These are phyloP conservation scores for Parotocinclus haroldoi DNA, from an alignment of 2,797 vertebrate genomes.

Conservation along the genomic window DNA sequence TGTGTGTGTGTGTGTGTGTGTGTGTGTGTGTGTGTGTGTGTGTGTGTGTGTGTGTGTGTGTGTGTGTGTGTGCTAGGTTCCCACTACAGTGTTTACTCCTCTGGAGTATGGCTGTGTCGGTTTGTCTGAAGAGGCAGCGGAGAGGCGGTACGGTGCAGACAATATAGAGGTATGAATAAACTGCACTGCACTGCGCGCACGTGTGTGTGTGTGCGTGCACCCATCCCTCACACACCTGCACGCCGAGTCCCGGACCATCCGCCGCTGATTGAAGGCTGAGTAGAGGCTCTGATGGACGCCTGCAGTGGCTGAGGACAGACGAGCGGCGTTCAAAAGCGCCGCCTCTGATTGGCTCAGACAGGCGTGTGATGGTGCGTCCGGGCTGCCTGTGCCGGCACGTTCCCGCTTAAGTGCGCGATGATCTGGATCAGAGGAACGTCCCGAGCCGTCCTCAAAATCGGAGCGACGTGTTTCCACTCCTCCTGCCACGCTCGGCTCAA, in stretches of 20 bases:
- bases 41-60: slow-evolving; percentile 30
- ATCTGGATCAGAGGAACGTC: background rate
- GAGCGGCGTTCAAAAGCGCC: slow-evolving; percentile 61
- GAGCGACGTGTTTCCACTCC: too few species aligned
- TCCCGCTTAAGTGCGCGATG: slow-evolving; percentile 1
- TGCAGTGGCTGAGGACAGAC: slow-evolving; percentile 68
- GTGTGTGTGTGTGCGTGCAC: slow-evolving; percentile 7
- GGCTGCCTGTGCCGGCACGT: slow-evolving; percentile 41
- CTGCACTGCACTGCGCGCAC: background rate
- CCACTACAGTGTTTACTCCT: slow-evolving; percentile 93
- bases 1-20: background rate
- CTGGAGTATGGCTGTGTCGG: slow-evolving; percentile 92
- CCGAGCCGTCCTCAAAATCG: background rate
- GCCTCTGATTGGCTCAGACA: slow-evolving; percentile 45
- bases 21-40: slow-evolving; percentile 5
- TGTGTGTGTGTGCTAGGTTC: slow-evolving; percentile 68
- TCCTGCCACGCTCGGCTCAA: background rate
- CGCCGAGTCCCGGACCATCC: slow-evolving; percentile 47
- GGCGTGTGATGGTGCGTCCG: slow-evolving; percentile 38
- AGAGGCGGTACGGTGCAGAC: slow-evolving; percentile 72
- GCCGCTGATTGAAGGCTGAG: slow-evolving; percentile 62
- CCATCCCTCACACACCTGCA: slow-evolving; percentile 62
- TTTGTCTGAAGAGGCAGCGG: slow-evolving; percentile 86
- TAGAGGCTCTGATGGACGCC: slow-evolving; percentile 73
- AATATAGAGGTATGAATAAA: slow-evolving; percentile 76